phyloP scores from a whole-genome alignment of 2,113 vertebrate genomes.

The Cheirogaleus medius region DNA sequence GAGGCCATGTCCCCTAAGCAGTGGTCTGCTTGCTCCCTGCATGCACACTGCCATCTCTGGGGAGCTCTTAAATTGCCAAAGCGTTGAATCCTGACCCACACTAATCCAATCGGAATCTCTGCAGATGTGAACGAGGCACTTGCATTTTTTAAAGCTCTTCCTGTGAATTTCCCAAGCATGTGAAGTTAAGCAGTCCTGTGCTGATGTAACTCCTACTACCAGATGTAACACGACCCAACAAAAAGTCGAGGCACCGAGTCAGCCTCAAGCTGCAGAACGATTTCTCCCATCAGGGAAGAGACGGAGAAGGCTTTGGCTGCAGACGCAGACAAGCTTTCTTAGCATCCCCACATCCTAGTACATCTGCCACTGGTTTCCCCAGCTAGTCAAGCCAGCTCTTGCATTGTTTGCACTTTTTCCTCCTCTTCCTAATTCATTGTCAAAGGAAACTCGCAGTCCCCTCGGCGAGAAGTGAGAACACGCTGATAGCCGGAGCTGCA shows the following conservation, averaged over 20 bases:
- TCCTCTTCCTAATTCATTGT: background rate
- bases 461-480: background rate
- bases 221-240: background rate
- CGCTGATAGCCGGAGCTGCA: fast-evolving
- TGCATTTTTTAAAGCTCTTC: background rate
- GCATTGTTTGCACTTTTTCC: background rate
- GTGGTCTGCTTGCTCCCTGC: too few species aligned
- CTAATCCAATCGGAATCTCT: too few species aligned
- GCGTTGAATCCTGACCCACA: background rate
- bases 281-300: background rate
- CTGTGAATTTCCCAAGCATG: fast-evolving
- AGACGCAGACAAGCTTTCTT: background rate
- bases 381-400: background rate
- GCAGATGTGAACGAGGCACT: too few species aligned
- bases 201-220: background rate
- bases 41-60: background rate
- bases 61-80: too few species aligned
- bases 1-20: background rate
- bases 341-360: background rate
- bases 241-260: fast-evolving
- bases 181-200: background rate
- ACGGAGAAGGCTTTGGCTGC: fast-evolving
- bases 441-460: too few species aligned
- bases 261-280: background rate
- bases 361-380: background rate